Evolutionary conservation across 2,888 invertebrate species (phyloP).

Genomic region (Loripinus fragilis): DNA sequence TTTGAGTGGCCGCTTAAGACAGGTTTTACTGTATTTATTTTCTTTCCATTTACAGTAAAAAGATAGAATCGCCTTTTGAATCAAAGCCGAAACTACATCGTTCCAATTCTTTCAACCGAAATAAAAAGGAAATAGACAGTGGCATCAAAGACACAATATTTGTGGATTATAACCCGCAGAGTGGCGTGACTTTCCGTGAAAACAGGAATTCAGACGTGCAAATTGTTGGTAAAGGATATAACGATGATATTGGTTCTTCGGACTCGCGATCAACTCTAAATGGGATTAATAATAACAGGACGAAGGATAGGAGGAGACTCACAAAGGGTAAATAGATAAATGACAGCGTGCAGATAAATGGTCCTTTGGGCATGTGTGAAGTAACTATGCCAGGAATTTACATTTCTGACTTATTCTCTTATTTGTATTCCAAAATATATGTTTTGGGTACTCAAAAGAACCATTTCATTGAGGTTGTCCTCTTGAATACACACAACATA

Average conservation of each 20-base stretch:
- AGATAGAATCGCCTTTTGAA: conserved; percentile 76
- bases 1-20: too few species aligned
- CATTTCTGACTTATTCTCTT: too few species aligned
- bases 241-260: conserved; percentile 66
- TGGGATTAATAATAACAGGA: conserved; percentile 54
- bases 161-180: conserved; percentile 77
- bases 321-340: conserved; percentile 65
- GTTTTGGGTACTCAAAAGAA: too few species aligned
- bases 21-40: background rate
- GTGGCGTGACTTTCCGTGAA: conserved; percentile 81
- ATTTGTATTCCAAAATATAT: too few species aligned
- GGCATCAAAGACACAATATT: conserved; percentile 54
- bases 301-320: conserved; percentile 63
- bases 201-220: conserved; percentile 79
- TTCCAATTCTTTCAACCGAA: conserved; percentile 58
- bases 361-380: too few species aligned
- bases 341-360: too few species aligned
- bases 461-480: too few species aligned
- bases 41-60: conserved; percentile 64
- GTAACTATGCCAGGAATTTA: too few species aligned
- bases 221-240: conserved; percentile 80
- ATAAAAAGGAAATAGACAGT: conserved; percentile 42
- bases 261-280: conserved; percentile 11
- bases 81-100: conserved; percentile 73
- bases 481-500: too few species aligned